phyloP scores from a whole-genome alignment of 2,888 invertebrate genomes.

The Conistra vaccinii region DNA sequence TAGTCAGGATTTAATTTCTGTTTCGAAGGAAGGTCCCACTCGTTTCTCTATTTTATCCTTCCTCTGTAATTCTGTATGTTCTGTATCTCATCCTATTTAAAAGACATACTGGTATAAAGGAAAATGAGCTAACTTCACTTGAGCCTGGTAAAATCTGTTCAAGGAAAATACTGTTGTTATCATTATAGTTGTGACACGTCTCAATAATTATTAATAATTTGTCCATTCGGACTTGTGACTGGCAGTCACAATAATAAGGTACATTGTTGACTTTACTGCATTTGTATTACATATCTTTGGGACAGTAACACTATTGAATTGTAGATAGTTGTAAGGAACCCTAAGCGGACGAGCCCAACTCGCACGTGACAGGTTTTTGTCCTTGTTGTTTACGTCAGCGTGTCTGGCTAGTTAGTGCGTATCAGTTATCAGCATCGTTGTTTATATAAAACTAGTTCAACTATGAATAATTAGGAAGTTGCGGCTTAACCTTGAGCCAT shows the following conservation, averaged over 20 bases:
- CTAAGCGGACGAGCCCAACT: neutral
- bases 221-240: neutral
- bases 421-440: slow-evolving; percentile 20
- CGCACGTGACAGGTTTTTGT: neutral
- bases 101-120: neutral
- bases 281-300: neutral
- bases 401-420: slow-evolving; percentile 7
- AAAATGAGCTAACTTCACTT: neutral
- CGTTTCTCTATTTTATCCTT: no score
- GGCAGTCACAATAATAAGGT: neutral
- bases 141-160: slow-evolving; percentile 4
- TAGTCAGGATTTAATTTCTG: no score
- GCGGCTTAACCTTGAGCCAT: slow-evolving; percentile 30
- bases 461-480: slow-evolving; percentile 32
- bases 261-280: neutral
- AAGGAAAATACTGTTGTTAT: slow-evolving; percentile 25
- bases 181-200: slow-evolving; percentile 4
- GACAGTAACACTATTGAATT: neutral
- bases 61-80: no score
- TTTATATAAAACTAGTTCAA: slow-evolving; percentile 43
- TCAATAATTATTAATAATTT: slow-evolving; percentile 17
- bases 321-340: neutral
- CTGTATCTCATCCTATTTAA: neutral
- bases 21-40: no score
- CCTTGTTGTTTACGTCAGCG: neutral